A percentile compares a stretch with the other conserved stretches of the same genome.
phyloP scores from a whole-genome alignment of 2,888 invertebrate species.

The Tachina lurida region DNA sequence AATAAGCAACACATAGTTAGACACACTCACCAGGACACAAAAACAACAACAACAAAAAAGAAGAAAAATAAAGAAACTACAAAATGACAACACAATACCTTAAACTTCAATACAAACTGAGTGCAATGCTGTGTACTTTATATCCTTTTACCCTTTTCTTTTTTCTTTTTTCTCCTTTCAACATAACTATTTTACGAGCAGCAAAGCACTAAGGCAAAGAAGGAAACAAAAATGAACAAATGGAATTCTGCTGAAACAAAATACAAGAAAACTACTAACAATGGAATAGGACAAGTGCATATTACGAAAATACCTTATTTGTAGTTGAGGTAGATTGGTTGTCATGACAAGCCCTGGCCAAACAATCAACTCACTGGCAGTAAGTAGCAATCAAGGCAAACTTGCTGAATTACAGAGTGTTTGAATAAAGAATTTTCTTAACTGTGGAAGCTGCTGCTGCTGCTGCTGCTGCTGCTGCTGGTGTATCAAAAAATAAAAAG shows the following conservation, averaged over 20 bases:
- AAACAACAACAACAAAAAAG: background rate
- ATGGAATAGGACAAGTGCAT: conserved; percentile 54
- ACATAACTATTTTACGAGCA: conserved; percentile 25
- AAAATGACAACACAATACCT: conserved; percentile 49
- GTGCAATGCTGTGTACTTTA: conserved; percentile 34
- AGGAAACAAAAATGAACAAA: conserved; percentile 13
- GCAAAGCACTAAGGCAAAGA: background rate
- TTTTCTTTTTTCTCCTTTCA: background rate
- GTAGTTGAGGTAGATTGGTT: conserved; percentile 59
- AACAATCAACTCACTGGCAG: conserved; percentile 57
- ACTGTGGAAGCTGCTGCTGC: conserved; percentile 3
- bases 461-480: conserved; percentile 5
- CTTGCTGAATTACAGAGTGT: conserved; percentile 3
- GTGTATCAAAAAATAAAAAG: background rate
- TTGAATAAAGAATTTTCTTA: conserved; percentile 7
- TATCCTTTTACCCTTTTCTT: conserved; percentile 14
- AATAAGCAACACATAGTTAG: conserved; percentile 13
- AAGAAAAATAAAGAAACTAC: background rate
- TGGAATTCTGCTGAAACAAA: conserved; percentile 48
- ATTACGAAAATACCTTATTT: conserved; percentile 63
- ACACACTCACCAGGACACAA: background rate
- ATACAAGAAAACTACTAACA: conserved; percentile 53
- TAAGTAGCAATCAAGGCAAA: conserved; percentile 48
- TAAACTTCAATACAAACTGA: conserved; percentile 45
- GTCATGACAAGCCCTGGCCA: conserved; percentile 57